These are phyloP conservation scores for Conchocele bisecta DNA, from an alignment of 2,888 invertebrate species.

Conservation along the genomic window DNA sequence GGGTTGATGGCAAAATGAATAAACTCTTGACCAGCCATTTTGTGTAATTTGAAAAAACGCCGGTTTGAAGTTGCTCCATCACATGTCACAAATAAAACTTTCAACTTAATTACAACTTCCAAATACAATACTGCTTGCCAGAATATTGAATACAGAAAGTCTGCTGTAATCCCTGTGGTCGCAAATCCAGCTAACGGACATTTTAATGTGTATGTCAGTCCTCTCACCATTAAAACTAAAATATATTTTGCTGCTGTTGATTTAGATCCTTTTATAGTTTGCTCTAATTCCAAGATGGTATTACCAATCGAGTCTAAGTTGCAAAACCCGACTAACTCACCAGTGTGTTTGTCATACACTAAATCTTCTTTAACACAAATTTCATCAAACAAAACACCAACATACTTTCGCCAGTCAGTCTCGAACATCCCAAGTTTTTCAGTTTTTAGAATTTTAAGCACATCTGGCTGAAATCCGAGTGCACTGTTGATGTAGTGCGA, in stretches of 20 bases:
- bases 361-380: conserved; percentile 50
- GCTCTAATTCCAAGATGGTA: conserved; percentile 42
- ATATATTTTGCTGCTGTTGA: conserved; percentile 33
- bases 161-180: too few species aligned
- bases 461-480: conserved; percentile 27
- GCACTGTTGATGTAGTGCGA: conserved; percentile 38
- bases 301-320: conserved; percentile 49
- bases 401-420: conserved; percentile 14
- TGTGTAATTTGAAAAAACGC: too few species aligned
- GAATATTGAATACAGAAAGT: too few species aligned
- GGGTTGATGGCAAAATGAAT: neutral
- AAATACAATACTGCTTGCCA: too few species aligned
- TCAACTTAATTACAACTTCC: too few species aligned
- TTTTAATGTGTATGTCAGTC: too few species aligned
- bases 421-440: conserved; percentile 17
- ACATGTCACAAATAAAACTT: too few species aligned
- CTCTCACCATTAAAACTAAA: too few species aligned
- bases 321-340: conserved; percentile 52
- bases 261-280: neutral
- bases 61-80: too few species aligned
- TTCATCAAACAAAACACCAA: conserved; percentile 57
- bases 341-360: conserved; percentile 55
- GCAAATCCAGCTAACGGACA: too few species aligned
- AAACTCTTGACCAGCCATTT: conserved; percentile 10
- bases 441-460: conserved; percentile 25